phyloP scores from a whole-genome alignment of 2,113 vertebrate genomes.

The Pontoporia blainvillei region DNA sequence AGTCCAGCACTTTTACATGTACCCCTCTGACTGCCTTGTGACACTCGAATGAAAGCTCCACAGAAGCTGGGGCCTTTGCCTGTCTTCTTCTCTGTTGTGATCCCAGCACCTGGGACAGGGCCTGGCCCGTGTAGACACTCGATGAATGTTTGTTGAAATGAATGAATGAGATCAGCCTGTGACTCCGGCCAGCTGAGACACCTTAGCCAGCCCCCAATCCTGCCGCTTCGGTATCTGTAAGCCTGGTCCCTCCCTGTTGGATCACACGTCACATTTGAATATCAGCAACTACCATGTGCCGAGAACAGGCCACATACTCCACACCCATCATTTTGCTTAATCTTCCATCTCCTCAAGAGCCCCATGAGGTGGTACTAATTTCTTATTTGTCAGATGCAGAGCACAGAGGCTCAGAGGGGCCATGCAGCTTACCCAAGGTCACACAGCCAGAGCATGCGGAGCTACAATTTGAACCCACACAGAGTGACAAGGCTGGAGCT shows the following conservation, averaged over 20 bases:
- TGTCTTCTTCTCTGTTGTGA: background rate
- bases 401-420: too few relatives aligned
- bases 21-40: background rate
- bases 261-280: background rate
- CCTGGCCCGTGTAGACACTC: background rate
- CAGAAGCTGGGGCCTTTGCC: too few relatives aligned
- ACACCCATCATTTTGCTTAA: background rate
- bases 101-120: background rate
- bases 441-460: background rate
- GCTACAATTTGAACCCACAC: background rate
- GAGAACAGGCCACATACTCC: background rate
- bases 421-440: background rate
- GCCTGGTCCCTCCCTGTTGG: background rate
- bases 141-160: background rate
- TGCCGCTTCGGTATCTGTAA: fast-evolving
- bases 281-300: background rate
- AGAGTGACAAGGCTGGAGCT: background rate
- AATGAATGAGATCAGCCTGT: background rate
- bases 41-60: background rate
- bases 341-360: too few relatives aligned
- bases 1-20: background rate
- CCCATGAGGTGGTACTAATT: background rate
- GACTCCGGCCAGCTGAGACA: background rate
- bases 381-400: background rate
- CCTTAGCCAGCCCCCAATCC: background rate